Evolutionary conservation across 2,113 vertebrate species (phyloP), one percentile per base, ranked within the genome.

Genomic region (Telmatochromis sp.): DNA sequence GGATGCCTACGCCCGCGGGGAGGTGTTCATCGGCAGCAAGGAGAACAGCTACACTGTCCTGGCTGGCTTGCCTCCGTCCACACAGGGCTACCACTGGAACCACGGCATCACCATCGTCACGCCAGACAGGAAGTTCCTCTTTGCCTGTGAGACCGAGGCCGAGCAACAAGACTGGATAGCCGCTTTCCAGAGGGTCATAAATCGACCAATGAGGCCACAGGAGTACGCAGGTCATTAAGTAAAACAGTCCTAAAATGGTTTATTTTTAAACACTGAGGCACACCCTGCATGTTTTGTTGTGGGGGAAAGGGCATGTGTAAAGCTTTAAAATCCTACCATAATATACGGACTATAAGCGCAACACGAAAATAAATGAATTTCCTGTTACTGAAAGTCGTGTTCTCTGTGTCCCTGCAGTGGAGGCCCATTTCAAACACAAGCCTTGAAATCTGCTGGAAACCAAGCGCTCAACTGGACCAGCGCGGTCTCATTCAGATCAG

Each of bases 391-490:
- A 21, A 28, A 13, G 4, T 50, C 21, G 3, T 31, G 3, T 42
- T 68, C 17, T 58, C 14, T 11, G 14, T 89, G 7, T 91, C 80
- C 37, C 90, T 96, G 23, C 96, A 99, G 98, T 99, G 96, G 98
- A 99, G 94, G 98, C 98, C 87, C 98, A 98, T 95, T 99, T 99
- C 94, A 99, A 99, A 96, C 98, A 99, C 96, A 99, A 99, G 95
- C 98, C 98, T 83, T 99, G 97, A 96, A 63, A 23, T 13, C 82
- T 7, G 42, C 84, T 42, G 57, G 51, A 81, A 33, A 83, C 54
- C 84, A 23, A 68, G 45, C 45, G 37, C 79, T 85, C 79, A 86
- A 40, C 79, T 37, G 83, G 86, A 80, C 57, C 19, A 54, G 58
- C 55, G 21, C 80, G 26, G 88, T 90, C 89, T 81, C 83, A 54